Evolutionary conservation across 2,113 vertebrate genomes (phyloP).

Genomic region (Phaetusa simplex): DNA sequence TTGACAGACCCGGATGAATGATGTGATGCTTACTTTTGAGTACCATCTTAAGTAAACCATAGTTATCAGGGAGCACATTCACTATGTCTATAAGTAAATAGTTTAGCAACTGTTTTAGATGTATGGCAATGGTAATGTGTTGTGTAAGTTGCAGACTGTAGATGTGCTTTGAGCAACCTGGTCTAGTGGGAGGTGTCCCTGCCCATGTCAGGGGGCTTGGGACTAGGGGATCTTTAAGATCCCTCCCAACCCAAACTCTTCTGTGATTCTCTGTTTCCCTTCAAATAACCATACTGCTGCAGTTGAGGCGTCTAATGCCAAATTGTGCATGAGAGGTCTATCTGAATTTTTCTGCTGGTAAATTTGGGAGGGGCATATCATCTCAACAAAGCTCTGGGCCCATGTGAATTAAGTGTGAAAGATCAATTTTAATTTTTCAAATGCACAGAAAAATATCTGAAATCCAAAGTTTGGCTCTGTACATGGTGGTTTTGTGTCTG

Average conservation of each 20-base stretch:
- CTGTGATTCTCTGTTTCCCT: neutral
- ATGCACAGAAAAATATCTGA: neutral
- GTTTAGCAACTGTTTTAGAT: neutral
- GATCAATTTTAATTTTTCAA: conserved; percentile 4
- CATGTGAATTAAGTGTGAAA: neutral
- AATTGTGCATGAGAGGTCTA: neutral
- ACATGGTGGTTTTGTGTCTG: neutral
- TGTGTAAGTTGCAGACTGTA: neutral
- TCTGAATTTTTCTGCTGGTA: neutral
- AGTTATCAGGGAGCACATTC: neutral
- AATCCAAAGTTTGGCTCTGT: neutral
- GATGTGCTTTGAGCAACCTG: neutral
- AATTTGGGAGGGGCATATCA: neutral
- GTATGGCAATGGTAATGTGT: neutral
- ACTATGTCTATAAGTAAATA: neutral
- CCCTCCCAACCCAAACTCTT: neutral
- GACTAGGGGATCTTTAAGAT: too few species aligned
- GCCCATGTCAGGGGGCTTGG: neutral
- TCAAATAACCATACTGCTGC: neutral
- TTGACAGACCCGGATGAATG: neutral
- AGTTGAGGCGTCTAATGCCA: neutral
- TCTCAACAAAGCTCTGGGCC: neutral
- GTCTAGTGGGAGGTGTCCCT: neutral
- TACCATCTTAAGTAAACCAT: neutral
- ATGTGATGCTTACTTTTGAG: neutral